Conservation (phyloP, 2,797 vertebrate genomes). For the Sebastes hubbsi region DNA sequence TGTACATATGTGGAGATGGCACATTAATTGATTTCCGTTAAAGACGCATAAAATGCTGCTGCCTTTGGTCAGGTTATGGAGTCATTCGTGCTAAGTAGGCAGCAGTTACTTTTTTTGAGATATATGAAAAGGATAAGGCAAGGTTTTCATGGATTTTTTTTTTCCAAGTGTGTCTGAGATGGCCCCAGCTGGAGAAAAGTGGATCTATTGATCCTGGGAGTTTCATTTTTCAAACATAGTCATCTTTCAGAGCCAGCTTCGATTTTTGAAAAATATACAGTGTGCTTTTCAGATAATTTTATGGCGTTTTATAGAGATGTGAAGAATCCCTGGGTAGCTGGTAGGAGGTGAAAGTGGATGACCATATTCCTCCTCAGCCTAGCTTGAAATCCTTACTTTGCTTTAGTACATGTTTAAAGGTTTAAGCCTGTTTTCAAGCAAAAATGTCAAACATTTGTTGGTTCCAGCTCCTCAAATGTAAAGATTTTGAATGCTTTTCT, state of each 20-base stretch:
- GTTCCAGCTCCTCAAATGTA: not conserved
- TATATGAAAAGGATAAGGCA: constrained; percentile 33
- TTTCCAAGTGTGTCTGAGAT: constrained; percentile 51
- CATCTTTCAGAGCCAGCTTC: constrained; percentile 60
- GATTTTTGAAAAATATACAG: constrained; percentile 69
- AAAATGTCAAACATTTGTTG: not conserved
- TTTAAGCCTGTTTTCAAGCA: not conserved
- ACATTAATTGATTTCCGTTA: constrained; percentile 40
- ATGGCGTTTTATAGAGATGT: constrained; percentile 33
- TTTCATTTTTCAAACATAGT: constrained; percentile 71
- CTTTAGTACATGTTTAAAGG: not conserved
- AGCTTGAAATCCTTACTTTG: not conserved
- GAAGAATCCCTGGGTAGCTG: constrained; percentile 8
- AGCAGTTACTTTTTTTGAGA: constrained; percentile 40
- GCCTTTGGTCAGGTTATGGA: constrained; percentile 47
- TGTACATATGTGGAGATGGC: constrained; percentile 22
- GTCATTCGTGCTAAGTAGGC: constrained; percentile 39
- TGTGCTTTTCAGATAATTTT: constrained; percentile 55
- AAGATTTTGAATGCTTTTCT: not conserved
- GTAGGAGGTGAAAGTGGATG: constrained; percentile 2
- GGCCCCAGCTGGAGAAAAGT: constrained; percentile 68
- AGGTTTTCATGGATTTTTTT: constrained; percentile 61
- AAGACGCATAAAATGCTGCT: constrained; percentile 18
- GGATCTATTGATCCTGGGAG: constrained; percentile 71
- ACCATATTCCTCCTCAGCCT: not conserved